Conservation (phyloP, 2,113 vertebrate species). For the Psittacus erithacus region DNA sequence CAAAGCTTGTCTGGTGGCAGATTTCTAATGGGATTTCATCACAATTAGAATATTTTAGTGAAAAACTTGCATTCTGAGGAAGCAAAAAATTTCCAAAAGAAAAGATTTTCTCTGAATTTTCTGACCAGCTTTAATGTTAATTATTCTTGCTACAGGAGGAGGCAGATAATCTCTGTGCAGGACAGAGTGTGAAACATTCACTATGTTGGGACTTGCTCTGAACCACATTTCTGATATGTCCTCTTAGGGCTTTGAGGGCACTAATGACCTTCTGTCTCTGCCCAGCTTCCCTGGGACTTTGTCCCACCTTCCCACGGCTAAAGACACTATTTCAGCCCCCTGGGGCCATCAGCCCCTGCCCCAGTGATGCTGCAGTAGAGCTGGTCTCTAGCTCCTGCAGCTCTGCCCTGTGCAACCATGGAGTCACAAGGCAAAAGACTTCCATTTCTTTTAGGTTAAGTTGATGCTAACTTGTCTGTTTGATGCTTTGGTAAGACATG, state of each 20-base stretch:
- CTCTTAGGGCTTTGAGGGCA: neutral
- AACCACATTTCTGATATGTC: neutral
- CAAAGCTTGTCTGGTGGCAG: constrained; percentile 30
- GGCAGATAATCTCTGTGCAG: neutral
- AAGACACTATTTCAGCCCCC: neutral
- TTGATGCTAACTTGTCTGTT: neutral
- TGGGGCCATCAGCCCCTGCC: rapidly evolving
- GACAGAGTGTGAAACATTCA: rapidly evolving
- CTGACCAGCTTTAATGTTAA: neutral
- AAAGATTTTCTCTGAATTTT: neutral
- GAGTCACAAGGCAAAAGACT: neutral
- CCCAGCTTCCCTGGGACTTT: neutral
- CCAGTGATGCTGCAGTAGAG: rapidly evolving
- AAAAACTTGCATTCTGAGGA: neutral
- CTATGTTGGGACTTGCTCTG: neutral
- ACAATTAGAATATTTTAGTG: constrained; percentile 1
- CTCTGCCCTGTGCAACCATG: neutral
- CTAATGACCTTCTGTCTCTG: neutral
- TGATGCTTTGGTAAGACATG: neutral
- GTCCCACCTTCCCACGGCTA: rapidly evolving
- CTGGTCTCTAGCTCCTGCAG: neutral
- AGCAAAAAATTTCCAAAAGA: neutral
- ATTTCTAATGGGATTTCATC: constrained; percentile 25
- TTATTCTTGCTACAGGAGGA: neutral
- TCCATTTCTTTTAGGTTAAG: neutral